Base-by-base conservation (phyloP, 2,888 invertebrate species). In the Eurytoma californica region DNA sequence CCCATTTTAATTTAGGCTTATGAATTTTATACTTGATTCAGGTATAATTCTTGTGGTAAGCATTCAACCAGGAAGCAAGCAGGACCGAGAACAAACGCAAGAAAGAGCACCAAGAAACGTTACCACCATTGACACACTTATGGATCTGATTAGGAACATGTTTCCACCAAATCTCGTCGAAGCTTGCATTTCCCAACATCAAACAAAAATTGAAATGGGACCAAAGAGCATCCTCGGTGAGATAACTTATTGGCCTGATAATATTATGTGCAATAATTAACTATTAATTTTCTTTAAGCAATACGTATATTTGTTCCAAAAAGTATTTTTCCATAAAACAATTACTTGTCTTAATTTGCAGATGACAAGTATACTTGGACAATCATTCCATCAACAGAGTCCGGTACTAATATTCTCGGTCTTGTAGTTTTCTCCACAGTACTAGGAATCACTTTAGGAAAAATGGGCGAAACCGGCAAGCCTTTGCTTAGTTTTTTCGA, bases 131-230 rank as follows among this genome's bases (percentile, higher is more conserved):
- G 98, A 98, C 88, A 98, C 98, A 0, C 92, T 98, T 77, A 93
- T 98, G 91, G 98, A 98, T 92, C 92, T 98, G 84, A 92, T 97
- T 85, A 94, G 98, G 95, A 98, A 97, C 89, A 94, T 98, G 91
- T 97, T 98, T 88, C 97, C 97, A 47, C 96, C 97, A 85, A 98
- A 98, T 91, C 92, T 98, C 81, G 94, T 96, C 47, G 95, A 97
- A 88, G 96, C 97, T 14, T 95, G 96, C 83, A 94, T 97, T 86
- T 93, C 94, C 57, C 91, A 94, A 91, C 92, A 92, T 85, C 92
- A 92, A 83, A 93, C 94, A 47, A 82, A 80, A 68, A 82, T 82
- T 4, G 61, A 65, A 63, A 39, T 77, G 77, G 82, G 70, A 3
- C 74, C 74, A 0, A 85, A 85, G 39, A 77, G 68, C 39, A 80